Evolutionary conservation across 2,797 vertebrate species (phyloP), one percentile per base, ranked within the genome.

Genomic region (Poeciliopsis infans): DNA sequence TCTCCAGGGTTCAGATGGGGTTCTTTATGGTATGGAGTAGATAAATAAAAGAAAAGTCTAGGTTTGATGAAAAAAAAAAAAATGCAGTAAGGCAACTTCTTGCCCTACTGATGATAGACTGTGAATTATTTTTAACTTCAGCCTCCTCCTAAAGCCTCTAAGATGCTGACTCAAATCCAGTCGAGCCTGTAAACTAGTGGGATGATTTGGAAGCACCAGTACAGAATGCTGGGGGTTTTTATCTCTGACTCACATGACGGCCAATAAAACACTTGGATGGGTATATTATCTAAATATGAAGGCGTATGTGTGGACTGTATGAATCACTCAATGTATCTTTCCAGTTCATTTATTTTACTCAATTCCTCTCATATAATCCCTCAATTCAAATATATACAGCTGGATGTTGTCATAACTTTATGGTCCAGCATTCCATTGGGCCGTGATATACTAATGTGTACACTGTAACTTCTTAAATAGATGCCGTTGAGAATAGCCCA

Each of bases 71-170:
- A 80, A 75, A 80, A 80, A 75, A n/a, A n/a, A 78, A 12, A 49
- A 82, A 61, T 45, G 41, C 53, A 75, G 8, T 43, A 10, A 51
- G 55, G 75, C 79, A 31, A 78, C 64, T 78, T 57, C 72, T 39
- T 47, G 74, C n/a, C 8, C 3, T 15, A 7, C 71, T 76, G 79
- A 83, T 78, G 64, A 69, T 82, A 87, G 76, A 72, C 75, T 66
- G 72, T 28, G 43, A 74, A 84, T 85, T 87, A 89, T 91, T 91
- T 89, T 92, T 87, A 87, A 79, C 73, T 70, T 57, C 71, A 69
- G 59, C 79, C 72, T 72, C 80, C 75, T 84, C 68, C 74, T 76
- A 23, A 83, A 81, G 79, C 73, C 57, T 81, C 66, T 77, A 57
- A 71, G 31, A 61, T 68, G 74, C 79, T 83, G 87, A 93, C 47